Evolutionary conservation across 2,888 invertebrate species (phyloP).

Genomic region (Clistopyga incitator): DNA sequence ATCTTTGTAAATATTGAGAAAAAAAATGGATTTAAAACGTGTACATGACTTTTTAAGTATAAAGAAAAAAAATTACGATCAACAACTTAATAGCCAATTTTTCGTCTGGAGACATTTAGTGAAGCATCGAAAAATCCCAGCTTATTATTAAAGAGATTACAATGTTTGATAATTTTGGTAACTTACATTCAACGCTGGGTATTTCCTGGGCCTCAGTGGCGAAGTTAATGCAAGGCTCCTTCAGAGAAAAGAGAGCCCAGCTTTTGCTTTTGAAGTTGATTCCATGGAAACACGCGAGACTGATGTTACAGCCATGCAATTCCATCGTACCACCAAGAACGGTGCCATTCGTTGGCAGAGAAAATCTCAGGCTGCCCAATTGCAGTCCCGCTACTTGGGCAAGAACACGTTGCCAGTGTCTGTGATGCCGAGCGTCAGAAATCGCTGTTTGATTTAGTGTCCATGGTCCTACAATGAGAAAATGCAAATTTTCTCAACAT

Average conservation of each 20-base stretch:
- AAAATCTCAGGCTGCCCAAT: conserved; percentile 89
- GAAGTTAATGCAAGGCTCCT: conserved; percentile 96
- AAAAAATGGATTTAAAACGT: too few relatives aligned
- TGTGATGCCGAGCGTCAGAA: conserved; percentile 91
- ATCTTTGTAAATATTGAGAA: too few relatives aligned
- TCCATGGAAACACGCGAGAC: conserved; percentile 98
- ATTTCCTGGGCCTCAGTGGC: conserved; percentile 97
- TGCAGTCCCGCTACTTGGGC: conserved; percentile 92
- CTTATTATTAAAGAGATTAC: too few relatives aligned
- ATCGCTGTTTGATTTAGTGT: conserved; percentile 82
- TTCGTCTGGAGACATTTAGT: too few relatives aligned
- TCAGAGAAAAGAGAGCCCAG: conserved; percentile 97
- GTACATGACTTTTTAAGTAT: too few relatives aligned
- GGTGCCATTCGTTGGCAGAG: conserved; percentile 90
- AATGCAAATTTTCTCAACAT: neutral
- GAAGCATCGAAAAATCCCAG: too few relatives aligned
- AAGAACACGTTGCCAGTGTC: conserved; percentile 97
- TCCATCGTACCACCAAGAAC: conserved; percentile 95
- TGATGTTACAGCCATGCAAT: conserved; percentile 95
- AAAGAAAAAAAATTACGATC: too few relatives aligned
- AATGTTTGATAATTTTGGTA: conserved; percentile 23
- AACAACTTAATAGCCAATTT: too few relatives aligned
- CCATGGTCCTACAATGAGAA: conserved; percentile 75
- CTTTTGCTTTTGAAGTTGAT: conserved; percentile 98
- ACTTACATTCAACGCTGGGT: conserved; percentile 88